A percentile compares a stretch with the other conserved stretches of the same genome.
These are phyloP conservation scores for Steinernema feltiae DNA, from an alignment of 1,140 invertebrate species.

Conservation along the genomic window DNA sequence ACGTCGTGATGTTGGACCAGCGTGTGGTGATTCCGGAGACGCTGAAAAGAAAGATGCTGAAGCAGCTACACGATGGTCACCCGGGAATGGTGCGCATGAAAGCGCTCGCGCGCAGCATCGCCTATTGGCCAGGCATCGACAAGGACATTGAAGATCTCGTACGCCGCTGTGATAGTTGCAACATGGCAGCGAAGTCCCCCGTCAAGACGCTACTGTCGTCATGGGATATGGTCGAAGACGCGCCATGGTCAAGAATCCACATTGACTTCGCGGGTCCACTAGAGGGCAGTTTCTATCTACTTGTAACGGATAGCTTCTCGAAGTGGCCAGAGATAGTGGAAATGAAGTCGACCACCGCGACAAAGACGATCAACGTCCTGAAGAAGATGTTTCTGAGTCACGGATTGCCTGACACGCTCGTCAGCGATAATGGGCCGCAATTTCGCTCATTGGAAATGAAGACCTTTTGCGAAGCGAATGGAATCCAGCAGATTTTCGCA, in stretches of 20 bases:
- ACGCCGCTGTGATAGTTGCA: not conserved
- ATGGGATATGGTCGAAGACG: not conserved
- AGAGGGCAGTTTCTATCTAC: slow-evolving; percentile 49
- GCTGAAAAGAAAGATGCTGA: no score
- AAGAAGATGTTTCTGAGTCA: slow-evolving; percentile 21
- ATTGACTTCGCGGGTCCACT: slow-evolving; percentile 60
- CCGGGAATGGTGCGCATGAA: no score
- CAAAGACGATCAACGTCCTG: slow-evolving; percentile 21
- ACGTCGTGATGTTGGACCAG: no score
- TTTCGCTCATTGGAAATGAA: not conserved
- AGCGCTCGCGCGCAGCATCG: not conserved
- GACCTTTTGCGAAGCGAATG: not conserved
- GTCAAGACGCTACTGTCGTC: not conserved
- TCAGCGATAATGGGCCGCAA: not conserved
- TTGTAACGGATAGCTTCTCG: slow-evolving; percentile 60
- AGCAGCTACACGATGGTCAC: no score
- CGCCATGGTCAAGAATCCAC: slow-evolving; percentile 52
- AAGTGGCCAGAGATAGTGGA: slow-evolving; percentile 62
- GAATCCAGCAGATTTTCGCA: not conserved
- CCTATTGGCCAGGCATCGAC: not conserved
- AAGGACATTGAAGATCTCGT: not conserved
- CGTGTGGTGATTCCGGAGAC: no score
- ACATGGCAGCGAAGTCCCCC: not conserved
- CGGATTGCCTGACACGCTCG: slow-evolving; percentile 30
- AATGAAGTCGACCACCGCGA: slow-evolving; percentile 15